Evolutionary conservation across 2,113 vertebrate genomes (phyloP), one percentile per base, ranked within the genome.

Genomic region (Scomber colias): DNA sequence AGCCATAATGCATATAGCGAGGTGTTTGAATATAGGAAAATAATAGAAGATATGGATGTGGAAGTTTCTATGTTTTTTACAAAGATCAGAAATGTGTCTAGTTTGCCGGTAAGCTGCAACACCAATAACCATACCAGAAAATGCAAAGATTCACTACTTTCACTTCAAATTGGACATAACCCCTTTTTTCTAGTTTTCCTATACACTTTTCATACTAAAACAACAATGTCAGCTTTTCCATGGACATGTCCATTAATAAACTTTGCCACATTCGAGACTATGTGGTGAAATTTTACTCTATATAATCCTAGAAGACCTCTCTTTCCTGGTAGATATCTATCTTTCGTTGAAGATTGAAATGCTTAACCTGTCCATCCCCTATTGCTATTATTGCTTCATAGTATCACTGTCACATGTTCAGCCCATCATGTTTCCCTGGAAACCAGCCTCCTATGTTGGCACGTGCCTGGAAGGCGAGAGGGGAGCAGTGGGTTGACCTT

Each of bases 351-450:
- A 89, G 61, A 40, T 71, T 50, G 81, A 76, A 84, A 82, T 19
- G 5, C 54, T 83, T 61, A 69, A 72, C 73, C 19, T 49, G 57
- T 61, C 54, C 30, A 15, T 76, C 81, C 79, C 75, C 48, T 54
- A 17, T 48, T 60, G 64, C 59, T 67, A 46, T 81, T 27, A 65
- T 44, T 71, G 66, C 73, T 49, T 82, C 67, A 49, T 71, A 53
- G 11, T 77, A 67, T 82, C 31, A 2, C 48, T 19, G 67, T 83
- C 85, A 83, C 89, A 75, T 79, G 86, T 53, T 60, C 35, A 24
- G 27, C 63, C 46, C 79, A 10, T 86, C 75, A 31, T 19, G n/a
- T 86, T 79, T 92, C 77, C 73, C 77, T 74, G 80, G 81, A 91
- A 89, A 83, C 74, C 67, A 15, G 59, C 67, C 66, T 82, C 79